These are phyloP conservation scores for Gopherus evgoodei DNA, from an alignment of 2,113 vertebrate species.

Conservation along the genomic window DNA sequence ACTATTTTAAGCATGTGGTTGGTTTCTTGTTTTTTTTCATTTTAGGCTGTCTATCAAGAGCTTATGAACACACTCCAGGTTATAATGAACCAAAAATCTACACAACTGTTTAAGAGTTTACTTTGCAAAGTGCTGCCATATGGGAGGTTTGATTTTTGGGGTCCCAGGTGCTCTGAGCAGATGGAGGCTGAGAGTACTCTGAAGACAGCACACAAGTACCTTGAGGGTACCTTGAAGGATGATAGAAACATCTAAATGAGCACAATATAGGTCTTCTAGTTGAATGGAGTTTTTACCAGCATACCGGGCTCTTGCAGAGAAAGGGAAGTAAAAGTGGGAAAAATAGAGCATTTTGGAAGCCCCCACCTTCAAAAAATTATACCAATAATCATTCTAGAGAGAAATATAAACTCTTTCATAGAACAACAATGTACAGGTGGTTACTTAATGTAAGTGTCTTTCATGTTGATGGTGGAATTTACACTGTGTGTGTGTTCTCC, in stretches of 20 bases:
- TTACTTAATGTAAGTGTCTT: not conserved
- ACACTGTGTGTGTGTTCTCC: not conserved
- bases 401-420: not conserved
- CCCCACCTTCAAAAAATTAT: not conserved
- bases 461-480: not conserved
- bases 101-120: not conserved
- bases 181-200: not conserved
- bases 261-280: not conserved
- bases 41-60: not conserved
- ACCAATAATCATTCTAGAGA: rapidly evolving
- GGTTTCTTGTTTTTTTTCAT: not conserved
- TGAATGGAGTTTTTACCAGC: rapidly evolving
- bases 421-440: not conserved
- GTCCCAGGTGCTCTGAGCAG: slow-evolving; percentile 51
- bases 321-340: not conserved
- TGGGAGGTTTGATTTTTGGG: not conserved
- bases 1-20: not conserved
- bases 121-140: slow-evolving; percentile 37
- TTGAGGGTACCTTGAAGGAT: not conserved
- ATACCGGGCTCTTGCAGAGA: rapidly evolving
- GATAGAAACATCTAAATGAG: not conserved
- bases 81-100: not conserved
- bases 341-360: not conserved
- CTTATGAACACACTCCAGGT: slow-evolving; percentile 26
- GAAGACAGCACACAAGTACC: not conserved